These are phyloP conservation scores for Diglossa brunneiventris DNA, from an alignment of 2,113 vertebrate species.

Conservation along the genomic window DNA sequence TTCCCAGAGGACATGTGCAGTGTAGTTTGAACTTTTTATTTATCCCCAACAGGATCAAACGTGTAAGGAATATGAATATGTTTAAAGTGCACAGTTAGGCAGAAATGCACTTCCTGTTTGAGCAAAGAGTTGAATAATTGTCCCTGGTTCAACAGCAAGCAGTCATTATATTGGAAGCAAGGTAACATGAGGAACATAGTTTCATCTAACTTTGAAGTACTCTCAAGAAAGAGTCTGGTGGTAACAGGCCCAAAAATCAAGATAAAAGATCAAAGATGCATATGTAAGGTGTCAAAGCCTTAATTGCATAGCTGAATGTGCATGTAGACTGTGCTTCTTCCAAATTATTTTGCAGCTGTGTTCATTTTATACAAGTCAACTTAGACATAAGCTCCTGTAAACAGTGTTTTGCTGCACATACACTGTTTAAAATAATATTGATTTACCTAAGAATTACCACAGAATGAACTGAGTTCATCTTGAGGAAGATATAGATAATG, in stretches of 20 bases:
- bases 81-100: background rate
- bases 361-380: background rate
- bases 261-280: constrained; percentile 40
- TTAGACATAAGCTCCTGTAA: background rate
- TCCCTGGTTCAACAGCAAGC: background rate
- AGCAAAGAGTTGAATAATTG: background rate
- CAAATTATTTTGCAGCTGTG: background rate
- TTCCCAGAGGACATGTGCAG: constrained; percentile 35
- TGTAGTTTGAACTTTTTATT: background rate
- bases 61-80: background rate
- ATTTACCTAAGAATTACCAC: background rate
- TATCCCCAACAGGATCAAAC: constrained; percentile 1
- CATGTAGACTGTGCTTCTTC: background rate
- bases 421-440: background rate
- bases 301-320: background rate
- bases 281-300: background rate
- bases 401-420: background rate
- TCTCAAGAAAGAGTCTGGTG: background rate
- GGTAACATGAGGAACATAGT: background rate
- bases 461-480: background rate
- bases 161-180: background rate
- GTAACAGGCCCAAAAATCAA: constrained; percentile 25
- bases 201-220: constrained; percentile 15
- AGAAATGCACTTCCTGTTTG: constrained; percentile 8
- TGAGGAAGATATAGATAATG: background rate